Evolutionary conservation across 2,888 invertebrate genomes (phyloP).

Genomic region (Caenorhabditis sp.): DNA sequence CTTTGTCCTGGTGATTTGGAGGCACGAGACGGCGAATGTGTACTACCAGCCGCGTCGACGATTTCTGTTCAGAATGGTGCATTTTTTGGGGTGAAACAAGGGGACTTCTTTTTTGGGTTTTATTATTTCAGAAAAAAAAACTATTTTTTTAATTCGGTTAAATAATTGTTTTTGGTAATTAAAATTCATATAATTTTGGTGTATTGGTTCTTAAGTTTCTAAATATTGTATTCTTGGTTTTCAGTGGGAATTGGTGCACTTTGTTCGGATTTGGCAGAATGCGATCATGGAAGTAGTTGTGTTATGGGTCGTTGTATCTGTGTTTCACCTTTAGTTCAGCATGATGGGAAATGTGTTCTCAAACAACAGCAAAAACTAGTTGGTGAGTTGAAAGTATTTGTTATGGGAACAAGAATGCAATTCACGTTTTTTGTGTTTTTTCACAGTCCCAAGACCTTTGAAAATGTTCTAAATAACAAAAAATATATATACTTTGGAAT

Average conservation of each 20-base stretch:
- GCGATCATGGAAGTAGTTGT: constrained; percentile 63
- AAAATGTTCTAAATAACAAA: too few relatives aligned
- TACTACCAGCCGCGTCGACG: constrained; percentile 51
- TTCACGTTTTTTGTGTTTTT: constrained; percentile 1
- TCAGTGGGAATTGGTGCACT: constrained; percentile 66
- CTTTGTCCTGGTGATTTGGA: constrained; percentile 68
- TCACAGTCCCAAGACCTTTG: not conserved
- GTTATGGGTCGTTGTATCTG: constrained; percentile 65
- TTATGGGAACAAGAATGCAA: too few relatives aligned
- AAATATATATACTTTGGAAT: too few relatives aligned
- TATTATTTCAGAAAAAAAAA: too few relatives aligned
- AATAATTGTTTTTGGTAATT: constrained; percentile 2
- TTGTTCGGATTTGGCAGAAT: constrained; percentile 62
- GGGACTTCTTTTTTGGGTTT: too few relatives aligned
- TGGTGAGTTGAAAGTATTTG: constrained; percentile 17
- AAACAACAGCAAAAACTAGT: constrained; percentile 40
- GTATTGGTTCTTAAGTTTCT: not conserved
- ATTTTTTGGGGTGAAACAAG: constrained; percentile 13
- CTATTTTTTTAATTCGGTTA: not conserved
- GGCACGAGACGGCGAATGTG: constrained; percentile 64
- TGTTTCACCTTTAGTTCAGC: constrained; percentile 62
- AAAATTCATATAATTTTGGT: constrained; percentile 7
- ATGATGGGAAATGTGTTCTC: constrained; percentile 64
- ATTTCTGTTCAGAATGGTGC: constrained; percentile 48
- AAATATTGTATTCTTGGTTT: constrained; percentile 9